Base-by-base conservation (phyloP, 2,113 vertebrate genomes). In the Rousettus leschenaultii region DNA sequence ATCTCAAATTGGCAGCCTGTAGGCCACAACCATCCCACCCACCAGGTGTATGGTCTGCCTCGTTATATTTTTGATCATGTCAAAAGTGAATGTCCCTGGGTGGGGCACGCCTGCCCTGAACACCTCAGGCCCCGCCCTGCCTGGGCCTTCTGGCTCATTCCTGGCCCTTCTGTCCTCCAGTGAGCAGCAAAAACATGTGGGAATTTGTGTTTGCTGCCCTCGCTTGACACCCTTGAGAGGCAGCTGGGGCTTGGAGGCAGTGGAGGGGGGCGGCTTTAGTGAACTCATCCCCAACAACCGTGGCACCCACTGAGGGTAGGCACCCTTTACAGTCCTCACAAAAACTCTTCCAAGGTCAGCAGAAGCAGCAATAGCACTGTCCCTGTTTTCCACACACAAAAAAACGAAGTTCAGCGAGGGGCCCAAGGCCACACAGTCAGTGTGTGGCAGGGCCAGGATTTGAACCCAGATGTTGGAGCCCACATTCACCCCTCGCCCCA, bases 51-150 rank as follows among this genome's bases (percentile, higher is more conserved):
- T 14, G 16, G 16, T n/a, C 33, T 30, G 38, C 61, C 61, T 45
- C 35, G 66, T 28, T 33, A 0, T 0, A 35, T 45, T 26, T 80
- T 33, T 11, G 14, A 2, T 35, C 6, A 6, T 30, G 35, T 82
- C 19, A 28, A 18, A 28, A 38, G 35, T 48, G 35, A 6, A 26
- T 2, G 0, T 38, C 51, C 53, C 33, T 43, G 66, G 63, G 55
- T 24, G 2, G 11, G 33, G 19, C 68, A 13, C 0, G 0, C 15
- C 63, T n/a, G 35, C 55, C 61, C 53, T 0, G 2, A 28, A 12
- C 12, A 0, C 70, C 61, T 28, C n/a, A 0, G 38, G 59, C 57
- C 48, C 48, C 68, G 24, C 75, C 57, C 73, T 0, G 2, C 38
- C 0, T 0, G 73, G 26, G 38, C 48, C 57, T 51, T 28, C 71